Percentiles rank a stretch among this genome's conserved stretches.
phyloP scores from a whole-genome alignment of 2,797 vertebrate species.

The Hozukius guyotensis region DNA sequence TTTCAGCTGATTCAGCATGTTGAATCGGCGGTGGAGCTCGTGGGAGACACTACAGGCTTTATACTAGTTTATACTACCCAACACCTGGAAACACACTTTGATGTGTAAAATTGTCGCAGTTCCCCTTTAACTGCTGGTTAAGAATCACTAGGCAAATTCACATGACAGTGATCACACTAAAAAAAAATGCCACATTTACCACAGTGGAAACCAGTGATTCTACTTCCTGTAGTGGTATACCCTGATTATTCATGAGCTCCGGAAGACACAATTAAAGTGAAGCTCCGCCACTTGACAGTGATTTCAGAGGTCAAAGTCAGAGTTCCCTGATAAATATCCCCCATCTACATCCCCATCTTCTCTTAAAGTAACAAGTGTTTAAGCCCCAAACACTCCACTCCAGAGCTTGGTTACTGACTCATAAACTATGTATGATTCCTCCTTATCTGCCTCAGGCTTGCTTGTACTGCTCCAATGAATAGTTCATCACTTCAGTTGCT shows the following conservation, averaged over 20 bases:
- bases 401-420: conserved; percentile 35
- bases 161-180: too few species aligned
- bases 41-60: too few species aligned
- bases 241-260: background rate
- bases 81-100: too few species aligned
- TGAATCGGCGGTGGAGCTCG: too few species aligned
- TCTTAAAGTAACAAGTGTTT: conserved; percentile 37
- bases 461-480: conserved; percentile 65
- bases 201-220: background rate
- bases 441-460: conserved; percentile 57
- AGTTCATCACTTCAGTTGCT: conserved; percentile 58
- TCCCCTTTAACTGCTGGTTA: too few species aligned
- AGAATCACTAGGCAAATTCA: background rate
- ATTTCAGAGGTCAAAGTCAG: conserved; percentile 7
- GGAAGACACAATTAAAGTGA: background rate
- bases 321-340: conserved; percentile 5
- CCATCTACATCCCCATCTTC: conserved; percentile 9
- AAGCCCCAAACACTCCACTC: conserved; percentile 16
- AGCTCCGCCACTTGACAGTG: background rate
- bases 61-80: too few species aligned
- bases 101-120: too few species aligned
- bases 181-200: background rate
- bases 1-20: rapidly evolving
- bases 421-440: conserved; percentile 61
- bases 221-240: background rate